Base-by-base conservation (phyloP, 2,797 vertebrate species). In the Miichthys miiuy region DNA sequence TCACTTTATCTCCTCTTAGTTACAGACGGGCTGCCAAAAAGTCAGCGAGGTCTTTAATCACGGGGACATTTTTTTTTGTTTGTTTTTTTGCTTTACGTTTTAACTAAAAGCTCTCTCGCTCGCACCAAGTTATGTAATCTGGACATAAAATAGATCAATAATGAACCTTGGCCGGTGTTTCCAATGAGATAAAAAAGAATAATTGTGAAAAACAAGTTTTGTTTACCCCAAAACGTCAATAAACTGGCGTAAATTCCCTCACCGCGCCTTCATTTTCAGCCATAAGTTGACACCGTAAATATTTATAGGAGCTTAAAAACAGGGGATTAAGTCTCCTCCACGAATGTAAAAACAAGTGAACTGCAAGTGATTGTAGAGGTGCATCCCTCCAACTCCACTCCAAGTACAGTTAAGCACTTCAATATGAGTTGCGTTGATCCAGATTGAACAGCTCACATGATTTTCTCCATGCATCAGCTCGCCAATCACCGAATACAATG, bases 401-500 rank as follows among this genome's bases (percentile, higher is more conserved):
- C 84, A 80, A 88, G 85, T 82, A 90, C 89, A 87, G 85, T 79
- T 79, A 82, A 90, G 82, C 79, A 55, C 86, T 83, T 83, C 79
- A 82, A 80, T 85, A 84, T 82, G 87, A 83, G 83, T 72, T 69
- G 62, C 34, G 72, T 72, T 81, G 86, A 90, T 89, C 85, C 85
- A 77, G 65, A 83, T 79, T 82, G 79, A 88, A 83, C 25, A 52
- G 82, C 90, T 93, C 92, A 93, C 91, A 93, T 94, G 93, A 89
- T 89, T 74, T 84, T 80, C 82, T 80, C 81, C 82, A 61, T 63
- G 83, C 90, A 91, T 89, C 90, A 88, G 79, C 89, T 92, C 64
- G 70, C 91, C 91, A 94, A 93, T 94, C 90, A 92, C 69, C 25
- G 72, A 89, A 76, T 72, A 93, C 90, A 93, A 92, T 93, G 92